Evolutionary conservation across 2,888 invertebrate genomes (phyloP).

Genomic region (Megamerina dolium): DNA sequence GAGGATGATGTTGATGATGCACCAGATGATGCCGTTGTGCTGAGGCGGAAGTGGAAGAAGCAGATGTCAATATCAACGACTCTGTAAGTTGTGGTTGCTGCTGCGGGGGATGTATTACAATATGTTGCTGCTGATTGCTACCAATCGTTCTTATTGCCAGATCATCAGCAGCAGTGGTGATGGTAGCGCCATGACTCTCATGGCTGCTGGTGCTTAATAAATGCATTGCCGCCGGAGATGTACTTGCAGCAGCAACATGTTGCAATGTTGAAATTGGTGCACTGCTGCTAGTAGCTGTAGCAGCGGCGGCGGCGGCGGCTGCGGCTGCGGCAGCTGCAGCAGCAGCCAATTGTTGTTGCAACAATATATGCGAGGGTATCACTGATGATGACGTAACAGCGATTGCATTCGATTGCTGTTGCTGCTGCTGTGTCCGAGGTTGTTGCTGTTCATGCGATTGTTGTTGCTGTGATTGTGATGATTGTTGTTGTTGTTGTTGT

Average conservation of each 20-base stretch:
- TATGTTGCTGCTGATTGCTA: constrained; percentile 20
- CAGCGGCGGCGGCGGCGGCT: constrained; percentile 11
- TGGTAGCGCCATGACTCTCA: constrained; percentile 6
- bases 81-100: constrained; percentile 11
- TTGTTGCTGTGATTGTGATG: constrained; percentile 19
- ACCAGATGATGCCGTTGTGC: constrained; percentile 9
- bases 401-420: constrained; percentile 3
- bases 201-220: constrained; percentile 4
- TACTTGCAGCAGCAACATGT: constrained; percentile 12
- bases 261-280: constrained; percentile 21
- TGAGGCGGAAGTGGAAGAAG: no score
- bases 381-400: constrained; percentile 9
- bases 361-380: constrained; percentile 34
- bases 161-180: constrained; percentile 21
- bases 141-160: constrained; percentile 16
- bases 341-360: constrained; percentile 39
- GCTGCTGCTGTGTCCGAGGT: constrained; percentile 7
- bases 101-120: constrained; percentile 7
- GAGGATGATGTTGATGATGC: constrained; percentile 14
- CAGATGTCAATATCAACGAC: no score
- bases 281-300: constrained; percentile 15
- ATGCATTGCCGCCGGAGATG: constrained; percentile 8
- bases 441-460: constrained; percentile 23
- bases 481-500: constrained; percentile 19
- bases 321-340: constrained; percentile 24